Percentiles rank a stretch among this genome's conserved stretches.
phyloP scores from a whole-genome alignment of 2,797 vertebrate genomes.

The Brachyrhaphis roseni region DNA sequence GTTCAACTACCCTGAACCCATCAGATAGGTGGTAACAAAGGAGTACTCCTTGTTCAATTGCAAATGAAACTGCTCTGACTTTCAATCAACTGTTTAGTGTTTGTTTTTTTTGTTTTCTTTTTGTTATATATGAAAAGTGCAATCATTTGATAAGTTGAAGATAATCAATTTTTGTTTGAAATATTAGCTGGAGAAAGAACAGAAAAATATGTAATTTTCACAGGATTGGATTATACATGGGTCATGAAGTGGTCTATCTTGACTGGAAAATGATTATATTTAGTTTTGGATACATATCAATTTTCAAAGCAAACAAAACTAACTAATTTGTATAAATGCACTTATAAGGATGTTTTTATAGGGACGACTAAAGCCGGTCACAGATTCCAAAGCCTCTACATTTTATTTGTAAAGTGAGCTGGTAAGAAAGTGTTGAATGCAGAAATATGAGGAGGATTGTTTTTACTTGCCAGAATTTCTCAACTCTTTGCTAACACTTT shows the following conservation, averaged over 20 bases:
- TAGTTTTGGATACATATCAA: neutral
- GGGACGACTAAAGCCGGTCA: slow-evolving; percentile 9
- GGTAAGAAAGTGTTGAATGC: slow-evolving; percentile 43
- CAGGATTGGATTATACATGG: neutral
- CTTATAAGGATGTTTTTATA: neutral
- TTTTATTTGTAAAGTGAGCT: slow-evolving; percentile 45
- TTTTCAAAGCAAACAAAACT: neutral
- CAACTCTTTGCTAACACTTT: neutral
- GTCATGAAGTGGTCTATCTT: neutral
- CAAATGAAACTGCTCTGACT: slow-evolving; percentile 7
- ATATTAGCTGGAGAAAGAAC: neutral
- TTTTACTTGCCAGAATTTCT: slow-evolving; percentile 45
- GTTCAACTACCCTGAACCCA: slow-evolving; percentile 68
- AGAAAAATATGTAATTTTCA: neutral
- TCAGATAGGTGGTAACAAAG: slow-evolving; percentile 43
- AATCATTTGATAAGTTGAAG: slow-evolving; percentile 6
- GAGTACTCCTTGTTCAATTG: slow-evolving; percentile 43
- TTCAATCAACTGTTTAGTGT: slow-evolving; percentile 4
- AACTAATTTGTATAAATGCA: neutral
- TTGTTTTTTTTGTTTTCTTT: neutral
- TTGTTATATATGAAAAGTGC: neutral
- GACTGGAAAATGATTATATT: neutral
- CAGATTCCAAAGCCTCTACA: slow-evolving; percentile 8
- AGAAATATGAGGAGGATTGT: slow-evolving; percentile 55
- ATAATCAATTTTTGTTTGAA: slow-evolving; percentile 9